Evolutionary conservation across 2,113 vertebrate species (phyloP), one percentile per base, ranked within the genome.

Genomic region (Lampris incognitus): DNA sequence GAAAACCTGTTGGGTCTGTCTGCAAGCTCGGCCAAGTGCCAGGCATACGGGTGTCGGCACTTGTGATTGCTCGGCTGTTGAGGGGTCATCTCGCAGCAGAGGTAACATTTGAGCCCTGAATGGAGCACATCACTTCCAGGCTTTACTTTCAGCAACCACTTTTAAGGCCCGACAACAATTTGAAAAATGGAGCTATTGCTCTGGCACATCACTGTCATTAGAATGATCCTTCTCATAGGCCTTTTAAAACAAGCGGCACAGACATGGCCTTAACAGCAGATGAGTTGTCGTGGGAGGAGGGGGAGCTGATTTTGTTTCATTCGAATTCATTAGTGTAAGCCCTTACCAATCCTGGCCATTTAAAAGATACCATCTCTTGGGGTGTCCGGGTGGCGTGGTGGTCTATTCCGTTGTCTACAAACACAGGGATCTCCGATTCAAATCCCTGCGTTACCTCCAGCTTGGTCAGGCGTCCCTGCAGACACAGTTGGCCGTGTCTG

Each of bases 61-160:
- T 68, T 74, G 77, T 80, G 87, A 92, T 89, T 92, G 85, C 86
- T 88, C 57, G 66, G 68, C 74, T 83, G 82, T 80, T 63, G 64
- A 78, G 86, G 74, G 89, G 88, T 90, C 83, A 88, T 91, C 70
- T 74, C 37, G 74, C 66, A 76, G 69, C 74, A 52, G 9, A 10
- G 70, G 74, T 71, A 87, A 74, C 78, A 74, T 78, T 78, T 73
- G 71, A 75, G 77, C 80, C 84, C 78, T 65, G 50, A 83, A 89
- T 70, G 69, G 62, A 84, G 65, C 73, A 79, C 73, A 56, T 76
- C 41, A 51, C 76, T 68, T 56, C 73, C 56, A 68, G 85, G 76
- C 42, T 58, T 46, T 78, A 79, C 44, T 64, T 85, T 74, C 13
- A 1, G 5, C 61, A 49, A 50, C 40, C 60, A 79, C 71, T 83